phyloP scores from a whole-genome alignment of 2,797 vertebrate genomes.

The Enteromius fasciolatus region DNA sequence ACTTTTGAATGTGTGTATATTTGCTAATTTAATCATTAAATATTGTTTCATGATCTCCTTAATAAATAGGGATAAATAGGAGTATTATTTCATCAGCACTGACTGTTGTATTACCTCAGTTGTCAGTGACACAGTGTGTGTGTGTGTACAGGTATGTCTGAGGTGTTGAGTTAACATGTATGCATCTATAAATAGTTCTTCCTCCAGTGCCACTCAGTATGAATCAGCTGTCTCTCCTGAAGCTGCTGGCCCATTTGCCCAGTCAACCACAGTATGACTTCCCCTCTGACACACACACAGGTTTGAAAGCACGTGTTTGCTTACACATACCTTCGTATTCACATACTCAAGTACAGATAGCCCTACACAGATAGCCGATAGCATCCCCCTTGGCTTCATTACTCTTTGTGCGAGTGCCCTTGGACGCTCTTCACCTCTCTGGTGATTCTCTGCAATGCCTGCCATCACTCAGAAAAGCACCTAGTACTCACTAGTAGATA shows the following conservation, averaged over 20 bases:
- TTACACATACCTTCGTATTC: conserved; percentile 1
- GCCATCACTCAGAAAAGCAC: not conserved
- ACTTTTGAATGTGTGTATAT: not conserved
- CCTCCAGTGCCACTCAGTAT: conserved; percentile 53
- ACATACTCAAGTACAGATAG: not conserved
- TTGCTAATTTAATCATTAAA: not conserved
- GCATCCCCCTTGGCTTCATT: conserved; percentile 22
- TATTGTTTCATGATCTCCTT: not conserved
- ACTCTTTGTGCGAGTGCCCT: conserved; percentile 33
- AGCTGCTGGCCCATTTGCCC: conserved; percentile 58
- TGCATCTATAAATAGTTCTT: conserved; percentile 47
- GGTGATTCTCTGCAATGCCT: conserved; percentile 4
- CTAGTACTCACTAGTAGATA: not conserved
- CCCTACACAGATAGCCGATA: not conserved
- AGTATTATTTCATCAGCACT: not conserved
- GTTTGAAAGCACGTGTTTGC: conserved; percentile 25
- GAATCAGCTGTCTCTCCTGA: conserved; percentile 58
- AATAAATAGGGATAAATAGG: not conserved
- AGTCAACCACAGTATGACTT: conserved; percentile 53
- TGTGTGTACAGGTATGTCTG: conserved; percentile 20
- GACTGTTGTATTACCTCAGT: not conserved
- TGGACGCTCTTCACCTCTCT: conserved; percentile 9
- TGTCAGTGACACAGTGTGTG: not conserved
- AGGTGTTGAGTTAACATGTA: conserved; percentile 17
- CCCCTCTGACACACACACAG: conserved; percentile 35